Evolutionary conservation across 2,888 invertebrate genomes (phyloP), one percentile per base, ranked within the genome.

Genomic region (Heliconius hortense): DNA sequence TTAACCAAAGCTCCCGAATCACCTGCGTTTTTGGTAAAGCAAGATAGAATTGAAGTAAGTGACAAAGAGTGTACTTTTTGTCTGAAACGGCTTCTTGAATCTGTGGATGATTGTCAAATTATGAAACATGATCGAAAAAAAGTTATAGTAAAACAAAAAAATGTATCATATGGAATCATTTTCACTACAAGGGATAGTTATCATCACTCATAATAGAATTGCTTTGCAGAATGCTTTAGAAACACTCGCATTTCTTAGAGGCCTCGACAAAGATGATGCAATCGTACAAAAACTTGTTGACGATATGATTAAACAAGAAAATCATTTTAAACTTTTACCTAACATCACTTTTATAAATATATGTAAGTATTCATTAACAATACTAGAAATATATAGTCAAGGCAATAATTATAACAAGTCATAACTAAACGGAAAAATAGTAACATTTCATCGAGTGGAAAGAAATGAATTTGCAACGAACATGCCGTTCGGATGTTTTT

Each of bases 1-100:
- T 85, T 90, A 79, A 24, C 87, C 48, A 84, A 81, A 69, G 86
- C 87, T 53, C 91, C 92, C 1, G 91, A 92, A 75, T 89, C 92
- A 1, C 92, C 92, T 13, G 84, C 87, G 2, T 90, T 83, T 75
- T 80, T 91, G 64, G 83, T 91, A 3, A 90, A 90, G 60, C 80
- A 81, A 26, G 88, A 87, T 1, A 85, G 85, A 73, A 79, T 78
- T 70, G 83, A 89, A 39, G 92, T 92, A 77, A 84, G 85, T 83
- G 26, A 35, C n/a, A 48, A 35, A 26, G 60, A 60, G 26, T 39
- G 10, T 24, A 64, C 63, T 64, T n/a, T 64, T 64, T 64, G 63
- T 63, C 63, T 35, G 26, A 62, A 28, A 18, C 28, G 18, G 35
- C 63, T 21, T 21, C 31, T 64, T 18, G 31, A 11, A 13, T 35